Evolutionary conservation across 1,140 invertebrate species (phyloP), one percentile per base, ranked within the genome.

Genomic region (Drosophila carrolli): DNA sequence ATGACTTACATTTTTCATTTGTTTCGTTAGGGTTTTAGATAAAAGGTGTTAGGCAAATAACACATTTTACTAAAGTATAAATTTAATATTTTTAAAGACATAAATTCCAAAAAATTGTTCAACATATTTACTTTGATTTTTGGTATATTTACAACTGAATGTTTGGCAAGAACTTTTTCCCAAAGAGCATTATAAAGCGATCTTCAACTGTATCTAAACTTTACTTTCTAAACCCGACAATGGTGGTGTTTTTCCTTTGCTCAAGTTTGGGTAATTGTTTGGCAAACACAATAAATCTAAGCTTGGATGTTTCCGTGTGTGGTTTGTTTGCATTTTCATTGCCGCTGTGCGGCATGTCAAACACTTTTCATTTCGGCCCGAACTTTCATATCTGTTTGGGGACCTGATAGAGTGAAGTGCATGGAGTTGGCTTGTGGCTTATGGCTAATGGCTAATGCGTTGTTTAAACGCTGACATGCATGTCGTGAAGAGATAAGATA

Each of bases 381-480:
- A 53, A 68, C 50, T 57, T 65, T 40, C 14, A 40, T 56, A 32
- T 47, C 35, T 54, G 13, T 13, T 23, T 27, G 9, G 9, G 11
- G 16, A 14, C 23, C 8, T 7, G 29, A 27, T 10, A 19, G 35
- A 38, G 61, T 11, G 3, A 46, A 66, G 38, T 68, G 55, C 55
- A 51, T 11, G 37, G 51, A 54, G 60, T 46, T 61, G 54, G 32
- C 32, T 38, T 38, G 10, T 51, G 27, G 44, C 40, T 54, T 40
- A 57, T 68, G 58, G 44, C 60, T 72, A 48, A 50, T 65, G 61
- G 47, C 53, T 65, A 80, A 75, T 85, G 81, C 81, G 81, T 81
- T 78, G 83, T 79, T 79, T 72, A 75, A 82, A 78, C 68, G 75
- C 82, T 82, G 82, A 81, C 82, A 82, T 79, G 83, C 82, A 79